phyloP scores from a whole-genome alignment of 2,113 vertebrate species.

The Hemiprocne comata region DNA sequence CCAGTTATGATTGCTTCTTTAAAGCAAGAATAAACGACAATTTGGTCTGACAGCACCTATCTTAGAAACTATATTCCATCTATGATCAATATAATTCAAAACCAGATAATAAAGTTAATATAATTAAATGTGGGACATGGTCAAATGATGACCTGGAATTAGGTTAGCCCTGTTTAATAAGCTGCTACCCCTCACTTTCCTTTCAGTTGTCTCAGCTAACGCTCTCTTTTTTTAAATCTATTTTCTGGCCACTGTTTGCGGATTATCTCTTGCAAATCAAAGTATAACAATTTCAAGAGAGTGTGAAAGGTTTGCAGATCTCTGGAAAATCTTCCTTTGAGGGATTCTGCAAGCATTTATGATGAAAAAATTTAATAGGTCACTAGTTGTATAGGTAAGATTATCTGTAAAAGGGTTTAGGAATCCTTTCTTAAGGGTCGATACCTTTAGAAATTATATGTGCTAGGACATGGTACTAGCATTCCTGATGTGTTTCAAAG shows the following conservation, averaged over 20 bases:
- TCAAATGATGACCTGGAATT: constrained; percentile 49
- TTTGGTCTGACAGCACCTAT: constrained; percentile 40
- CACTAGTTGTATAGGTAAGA: background rate
- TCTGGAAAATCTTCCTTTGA: background rate
- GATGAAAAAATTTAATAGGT: background rate
- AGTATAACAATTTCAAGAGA: background rate
- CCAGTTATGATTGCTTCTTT: background rate
- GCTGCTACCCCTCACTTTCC: background rate
- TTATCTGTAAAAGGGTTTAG: background rate
- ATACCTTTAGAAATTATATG: background rate
- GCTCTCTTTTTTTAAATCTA: background rate
- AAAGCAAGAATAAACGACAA: background rate
- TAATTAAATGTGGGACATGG: constrained; percentile 42
- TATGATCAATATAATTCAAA: constrained; percentile 50
- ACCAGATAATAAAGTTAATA: constrained; percentile 22
- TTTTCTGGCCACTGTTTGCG: background rate
- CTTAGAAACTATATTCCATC: constrained; percentile 4
- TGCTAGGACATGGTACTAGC: background rate
- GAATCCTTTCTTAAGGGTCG: background rate
- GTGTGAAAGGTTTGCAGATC: background rate
- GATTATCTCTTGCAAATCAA: background rate
- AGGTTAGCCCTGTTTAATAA: constrained; percentile 17
- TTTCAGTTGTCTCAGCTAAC: background rate
- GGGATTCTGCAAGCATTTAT: background rate
- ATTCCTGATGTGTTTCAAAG: background rate